These are phyloP conservation scores for Diglossa brunneiventris DNA, from an alignment of 2,113 vertebrate genomes.

Conservation along the genomic window DNA sequence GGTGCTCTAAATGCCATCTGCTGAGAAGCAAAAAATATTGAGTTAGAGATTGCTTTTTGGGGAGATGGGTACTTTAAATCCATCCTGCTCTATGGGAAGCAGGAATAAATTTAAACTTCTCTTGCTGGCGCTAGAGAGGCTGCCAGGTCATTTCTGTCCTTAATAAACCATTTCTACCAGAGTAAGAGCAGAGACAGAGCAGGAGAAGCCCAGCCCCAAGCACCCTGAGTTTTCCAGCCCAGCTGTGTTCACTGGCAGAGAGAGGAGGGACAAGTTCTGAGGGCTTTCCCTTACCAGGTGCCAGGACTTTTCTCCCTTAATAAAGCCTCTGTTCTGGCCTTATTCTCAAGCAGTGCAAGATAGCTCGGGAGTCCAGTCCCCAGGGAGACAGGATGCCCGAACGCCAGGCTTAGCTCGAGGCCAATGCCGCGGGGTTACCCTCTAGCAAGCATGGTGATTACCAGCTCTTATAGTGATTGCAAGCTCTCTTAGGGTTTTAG, in stretches of 20 bases:
- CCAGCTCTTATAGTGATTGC: too few relatives aligned
- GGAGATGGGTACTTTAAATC: background rate
- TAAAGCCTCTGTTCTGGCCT: too few relatives aligned
- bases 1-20: background rate
- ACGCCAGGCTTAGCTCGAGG: too few relatives aligned
- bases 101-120: background rate
- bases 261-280: background rate
- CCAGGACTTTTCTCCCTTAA: background rate
- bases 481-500: too few relatives aligned
- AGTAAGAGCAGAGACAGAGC: background rate
- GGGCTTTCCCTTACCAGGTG: background rate
- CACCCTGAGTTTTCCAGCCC: background rate
- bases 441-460: too few relatives aligned
- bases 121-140: background rate
- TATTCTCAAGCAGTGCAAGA: too few relatives aligned
- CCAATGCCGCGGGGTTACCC: too few relatives aligned
- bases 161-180: background rate
- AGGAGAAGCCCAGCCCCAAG: background rate
- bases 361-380: too few relatives aligned
- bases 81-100: rapidly evolving
- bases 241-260: background rate
- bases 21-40: background rate
- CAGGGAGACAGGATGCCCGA: too few relatives aligned
- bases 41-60: background rate
- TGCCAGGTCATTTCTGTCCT: background rate